Evolutionary conservation across 2,797 vertebrate species (phyloP).

Genomic region (Cynodonichthys magdalenae): DNA sequence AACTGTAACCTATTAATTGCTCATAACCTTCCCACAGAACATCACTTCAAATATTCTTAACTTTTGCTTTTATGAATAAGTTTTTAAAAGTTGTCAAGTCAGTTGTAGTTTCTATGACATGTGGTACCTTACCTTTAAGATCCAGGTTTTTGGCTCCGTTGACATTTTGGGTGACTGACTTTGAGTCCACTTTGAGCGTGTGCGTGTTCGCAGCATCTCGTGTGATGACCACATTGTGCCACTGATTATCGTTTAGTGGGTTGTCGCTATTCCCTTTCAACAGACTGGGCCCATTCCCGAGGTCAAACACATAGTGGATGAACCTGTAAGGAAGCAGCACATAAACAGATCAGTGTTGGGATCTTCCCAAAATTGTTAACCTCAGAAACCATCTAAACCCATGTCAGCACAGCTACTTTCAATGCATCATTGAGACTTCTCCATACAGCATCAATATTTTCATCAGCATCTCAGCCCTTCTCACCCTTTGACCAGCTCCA

Average conservation of each 20-base stretch:
- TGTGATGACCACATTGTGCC: conserved; percentile 97
- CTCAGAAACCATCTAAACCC: conserved; percentile 5
- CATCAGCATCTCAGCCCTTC: conserved; percentile 16
- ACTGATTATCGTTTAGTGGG: conserved; percentile 94
- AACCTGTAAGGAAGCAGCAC: conserved; percentile 79
- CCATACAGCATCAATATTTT: conserved; percentile 2
- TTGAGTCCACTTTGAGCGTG: conserved; percentile 93
- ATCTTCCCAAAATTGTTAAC: conserved; percentile 11
- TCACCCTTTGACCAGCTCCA: conserved; percentile 97
- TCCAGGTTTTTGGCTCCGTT: conserved; percentile 98
- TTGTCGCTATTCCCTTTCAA: conserved; percentile 96
- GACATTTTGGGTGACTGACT: conserved; percentile 96
- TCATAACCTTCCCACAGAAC: no score
- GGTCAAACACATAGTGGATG: conserved; percentile 97
- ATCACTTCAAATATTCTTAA: background rate
- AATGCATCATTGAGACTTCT: background rate
- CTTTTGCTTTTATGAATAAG: background rate
- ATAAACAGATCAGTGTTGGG: conserved; percentile 9
- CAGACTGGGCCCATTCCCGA: conserved; percentile 95
- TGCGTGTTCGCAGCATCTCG: conserved; percentile 94
- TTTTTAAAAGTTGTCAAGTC: no score
- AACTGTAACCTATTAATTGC: no score
- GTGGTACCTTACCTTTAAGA: conserved; percentile 92
- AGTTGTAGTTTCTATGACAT: no score
- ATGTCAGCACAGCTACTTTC: background rate